Base-by-base conservation (phyloP, 2,888 invertebrate species). In the Byasa hedistus region DNA sequence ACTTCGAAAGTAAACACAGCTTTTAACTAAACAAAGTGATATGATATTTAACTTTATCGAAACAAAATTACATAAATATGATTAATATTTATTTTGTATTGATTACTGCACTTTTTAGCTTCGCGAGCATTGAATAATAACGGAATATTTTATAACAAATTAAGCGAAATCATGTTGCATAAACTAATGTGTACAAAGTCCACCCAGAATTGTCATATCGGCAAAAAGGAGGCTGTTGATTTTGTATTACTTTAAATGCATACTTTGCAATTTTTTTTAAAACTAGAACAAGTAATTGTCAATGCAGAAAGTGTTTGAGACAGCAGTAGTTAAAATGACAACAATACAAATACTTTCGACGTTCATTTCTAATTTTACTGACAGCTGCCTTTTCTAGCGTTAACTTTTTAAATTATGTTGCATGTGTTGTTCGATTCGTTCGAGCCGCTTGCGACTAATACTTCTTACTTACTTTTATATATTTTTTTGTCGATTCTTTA, bases 161-260 rank as follows among this genome's bases (percentile, higher is more conserved):
- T 36, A 44, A 19, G 44, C 15, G 19, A 19, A 44, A 44, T 17
- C 44, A 44, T 15, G 17, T 55, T 55, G 55, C 55, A 39, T 22
- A 58, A 54, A 61, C 27, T 3, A 61, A 7, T 55, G 10, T 21
- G 57, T 10, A 39, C 57, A 57, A 57, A 61, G 65, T 57, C 24
- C 61, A 51, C 10, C 19, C 39, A 32, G 51, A 12, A 36, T 36
- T 57, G 57, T 57, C 52, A 44, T 54, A 48, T 57, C 36, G 23
- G 36, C 36, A 15, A 21, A 57, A 61, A 56, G 57, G 23, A 52
- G 55, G 24, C 24, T 22, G 39, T 23, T 39, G 44, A 21, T 52
- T 66, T 54, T 54, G 57, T 27, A 3, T 48, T 52, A 57, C 7
- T n/a, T 8, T 44, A 22, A 63, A 39, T 57, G 58, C 54, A 44